These are phyloP conservation scores for Salvelinus sp. DNA, from an alignment of 2,113 vertebrate species.

Conservation along the genomic window DNA sequence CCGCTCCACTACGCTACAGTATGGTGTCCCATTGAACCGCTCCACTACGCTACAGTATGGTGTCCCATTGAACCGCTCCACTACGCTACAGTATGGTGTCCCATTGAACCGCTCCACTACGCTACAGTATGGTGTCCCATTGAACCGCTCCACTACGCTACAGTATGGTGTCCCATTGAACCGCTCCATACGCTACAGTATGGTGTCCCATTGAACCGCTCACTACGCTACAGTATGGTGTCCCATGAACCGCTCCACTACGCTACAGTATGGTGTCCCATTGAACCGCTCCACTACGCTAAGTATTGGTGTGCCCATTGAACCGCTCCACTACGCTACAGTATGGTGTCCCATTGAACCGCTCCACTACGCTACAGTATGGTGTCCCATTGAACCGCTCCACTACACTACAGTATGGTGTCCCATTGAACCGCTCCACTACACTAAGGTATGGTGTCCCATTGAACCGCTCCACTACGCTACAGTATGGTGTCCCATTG, in stretches of 20 bases:
- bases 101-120: constrained; percentile 36
- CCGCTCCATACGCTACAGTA: constrained; percentile 25
- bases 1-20: constrained; percentile 27
- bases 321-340: not conserved
- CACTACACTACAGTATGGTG: not conserved
- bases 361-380: not conserved
- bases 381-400: too few relatives aligned
- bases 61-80: constrained; percentile 23
- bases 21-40: constrained; percentile 34
- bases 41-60: constrained; percentile 23
- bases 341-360: too few relatives aligned
- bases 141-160: constrained; percentile 33
- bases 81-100: constrained; percentile 17
- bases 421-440: not conserved
- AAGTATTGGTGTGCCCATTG: constrained; percentile 26
- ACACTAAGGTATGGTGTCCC: not conserved
- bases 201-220: constrained; percentile 36
- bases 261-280: constrained; percentile 31
- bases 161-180: constrained; percentile 31
- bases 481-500: too few relatives aligned
- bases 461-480: not conserved
- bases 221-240: constrained; percentile 23
- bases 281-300: constrained; percentile 34
- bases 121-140: constrained; percentile 31
- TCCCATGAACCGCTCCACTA: constrained; percentile 40